A percentile compares a stretch with the other conserved stretches of the same genome.
phyloP scores from a whole-genome alignment of 2,888 invertebrate genomes.

The Anthrax anthrax region DNA sequence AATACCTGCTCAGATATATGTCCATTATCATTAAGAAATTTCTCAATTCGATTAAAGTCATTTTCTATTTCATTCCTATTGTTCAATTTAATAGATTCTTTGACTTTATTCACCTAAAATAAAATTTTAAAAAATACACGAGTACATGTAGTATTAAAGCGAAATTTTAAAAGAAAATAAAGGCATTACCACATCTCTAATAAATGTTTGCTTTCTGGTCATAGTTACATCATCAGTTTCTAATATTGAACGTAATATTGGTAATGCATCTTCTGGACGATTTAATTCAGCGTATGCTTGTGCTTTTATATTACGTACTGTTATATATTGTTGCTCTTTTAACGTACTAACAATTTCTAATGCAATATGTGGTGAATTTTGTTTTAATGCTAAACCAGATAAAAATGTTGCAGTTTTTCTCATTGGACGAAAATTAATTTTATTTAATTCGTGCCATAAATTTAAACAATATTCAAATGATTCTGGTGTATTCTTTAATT shows the following conservation, averaged over 20 bases:
- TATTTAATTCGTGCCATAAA: constrained; percentile 44
- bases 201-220: constrained; percentile 41
- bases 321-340: constrained; percentile 46
- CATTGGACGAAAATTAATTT: constrained; percentile 42
- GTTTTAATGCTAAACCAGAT: constrained; percentile 50
- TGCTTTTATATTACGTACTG: constrained; percentile 54
- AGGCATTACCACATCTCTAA: constrained; percentile 41
- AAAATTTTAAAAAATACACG: constrained; percentile 3
- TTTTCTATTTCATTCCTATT: constrained; percentile 39
- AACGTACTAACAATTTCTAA: constrained; percentile 46
- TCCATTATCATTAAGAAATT: constrained; percentile 36
- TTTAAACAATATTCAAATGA: constrained; percentile 48
- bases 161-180: not conserved
- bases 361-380: constrained; percentile 50
- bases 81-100: constrained; percentile 35
- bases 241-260: constrained; percentile 41
- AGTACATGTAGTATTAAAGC: no score
- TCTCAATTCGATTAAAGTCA: constrained; percentile 42
- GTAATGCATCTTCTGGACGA: constrained; percentile 48
- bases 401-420: constrained; percentile 48
- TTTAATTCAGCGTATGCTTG: constrained; percentile 44
- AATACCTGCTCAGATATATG: constrained; percentile 9
- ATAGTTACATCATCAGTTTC: constrained; percentile 40
- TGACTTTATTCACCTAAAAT: constrained; percentile 34
- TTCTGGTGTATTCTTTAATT: constrained; percentile 50